These are phyloP conservation scores for Anguilla rostrata DNA, from an alignment of 2,113 vertebrate genomes.

Conservation along the genomic window DNA sequence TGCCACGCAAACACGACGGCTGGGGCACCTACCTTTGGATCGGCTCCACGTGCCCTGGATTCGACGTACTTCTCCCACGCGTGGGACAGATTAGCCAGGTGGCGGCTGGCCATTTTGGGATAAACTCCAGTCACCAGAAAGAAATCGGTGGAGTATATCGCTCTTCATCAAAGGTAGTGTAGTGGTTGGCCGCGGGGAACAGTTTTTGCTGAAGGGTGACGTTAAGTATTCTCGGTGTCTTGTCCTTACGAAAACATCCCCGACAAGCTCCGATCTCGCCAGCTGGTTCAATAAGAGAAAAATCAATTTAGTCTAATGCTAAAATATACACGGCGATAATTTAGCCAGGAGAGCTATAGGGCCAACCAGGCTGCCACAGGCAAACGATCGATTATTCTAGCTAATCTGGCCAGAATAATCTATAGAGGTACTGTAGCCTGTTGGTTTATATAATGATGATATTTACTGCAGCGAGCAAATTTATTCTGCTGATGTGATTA, in stretches of 20 bases:
- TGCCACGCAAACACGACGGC: neutral
- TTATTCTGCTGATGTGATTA: neutral
- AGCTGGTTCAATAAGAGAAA: neutral
- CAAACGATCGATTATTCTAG: neutral
- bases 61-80: conserved; percentile 77
- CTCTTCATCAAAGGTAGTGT: conserved; percentile 18
- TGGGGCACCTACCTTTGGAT: conserved; percentile 65
- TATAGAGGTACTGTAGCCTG: neutral
- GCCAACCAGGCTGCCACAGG: neutral
- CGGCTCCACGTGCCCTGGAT: conserved; percentile 68
- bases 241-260: neutral
- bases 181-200: neutral
- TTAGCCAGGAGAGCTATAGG: neutral
- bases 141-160: conserved; percentile 17
- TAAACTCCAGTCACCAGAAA: conserved; percentile 26
- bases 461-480: neutral
- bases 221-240: neutral
- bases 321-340: too few relatives aligned
- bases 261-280: neutral
- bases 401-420: neutral
- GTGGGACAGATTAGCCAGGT: conserved; percentile 60
- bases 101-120: conserved; percentile 64
- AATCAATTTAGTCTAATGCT: neutral
- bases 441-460: neutral
- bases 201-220: neutral